Conservation (phyloP, 2,113 vertebrate species). For the Meleagris gallopavo region DNA sequence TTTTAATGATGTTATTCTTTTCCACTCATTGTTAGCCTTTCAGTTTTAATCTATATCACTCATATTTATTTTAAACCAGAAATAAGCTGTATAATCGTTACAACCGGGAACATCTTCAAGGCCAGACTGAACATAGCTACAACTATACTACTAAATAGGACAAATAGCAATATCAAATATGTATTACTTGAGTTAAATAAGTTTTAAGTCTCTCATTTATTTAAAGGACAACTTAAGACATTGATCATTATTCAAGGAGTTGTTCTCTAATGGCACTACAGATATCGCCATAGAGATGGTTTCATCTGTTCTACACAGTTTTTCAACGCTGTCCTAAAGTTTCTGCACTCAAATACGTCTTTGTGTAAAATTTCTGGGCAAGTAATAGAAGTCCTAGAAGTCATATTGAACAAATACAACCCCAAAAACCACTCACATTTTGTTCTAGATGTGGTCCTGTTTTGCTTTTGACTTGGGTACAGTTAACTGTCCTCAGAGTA, state of each 20-base stretch:
- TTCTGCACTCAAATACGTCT: neutral
- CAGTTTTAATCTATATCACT: neutral
- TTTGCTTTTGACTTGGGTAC: neutral
- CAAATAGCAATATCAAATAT: neutral
- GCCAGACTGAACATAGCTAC: neutral
- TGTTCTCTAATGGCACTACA: neutral
- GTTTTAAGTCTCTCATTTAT: neutral
- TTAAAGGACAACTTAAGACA: neutral
- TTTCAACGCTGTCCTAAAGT: neutral
- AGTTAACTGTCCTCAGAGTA: neutral
- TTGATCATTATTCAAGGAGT: neutral
- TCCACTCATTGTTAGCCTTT: neutral
- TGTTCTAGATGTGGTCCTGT: neutral
- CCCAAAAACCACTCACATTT: rapidly evolving
- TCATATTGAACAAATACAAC: neutral
- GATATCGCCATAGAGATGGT: neutral
- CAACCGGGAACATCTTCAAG: neutral
- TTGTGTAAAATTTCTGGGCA: neutral
- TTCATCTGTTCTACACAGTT: neutral
- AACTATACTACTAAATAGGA: neutral
- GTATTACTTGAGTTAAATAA: neutral
- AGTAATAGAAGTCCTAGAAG: neutral
- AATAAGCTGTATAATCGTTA: neutral
- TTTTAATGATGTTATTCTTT: neutral
- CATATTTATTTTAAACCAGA: neutral